Conservation (phyloP, 2,797 vertebrate species). For the Mormyrops attenuatus region DNA sequence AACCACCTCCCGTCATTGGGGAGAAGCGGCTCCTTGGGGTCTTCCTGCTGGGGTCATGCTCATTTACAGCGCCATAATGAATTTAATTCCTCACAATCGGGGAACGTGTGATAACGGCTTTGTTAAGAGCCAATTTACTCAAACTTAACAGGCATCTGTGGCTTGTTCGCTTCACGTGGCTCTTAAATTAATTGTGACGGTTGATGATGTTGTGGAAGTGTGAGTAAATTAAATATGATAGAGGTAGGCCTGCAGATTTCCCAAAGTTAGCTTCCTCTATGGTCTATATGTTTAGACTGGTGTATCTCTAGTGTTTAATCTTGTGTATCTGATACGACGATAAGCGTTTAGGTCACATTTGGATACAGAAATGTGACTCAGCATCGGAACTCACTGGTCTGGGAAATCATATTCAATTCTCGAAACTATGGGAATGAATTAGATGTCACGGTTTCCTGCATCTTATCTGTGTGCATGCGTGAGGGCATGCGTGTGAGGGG, state of each 20-base stretch:
- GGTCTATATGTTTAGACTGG: neutral
- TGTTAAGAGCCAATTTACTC: conserved; percentile 34
- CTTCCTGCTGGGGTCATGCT: conserved; percentile 24
- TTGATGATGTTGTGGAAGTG: conserved; percentile 19
- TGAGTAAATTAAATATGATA: neutral
- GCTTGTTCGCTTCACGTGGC: conserved; percentile 17
- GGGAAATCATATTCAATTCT: conserved; percentile 51
- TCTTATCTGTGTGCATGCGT: conserved; percentile 40
- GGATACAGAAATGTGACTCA: conserved; percentile 38
- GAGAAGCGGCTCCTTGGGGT: conserved; percentile 8
- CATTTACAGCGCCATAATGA: conserved; percentile 28
- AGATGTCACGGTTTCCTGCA: conserved; percentile 46
- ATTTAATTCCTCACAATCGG: conserved; percentile 28
- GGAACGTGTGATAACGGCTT: conserved; percentile 30
- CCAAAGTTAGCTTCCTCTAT: neutral
- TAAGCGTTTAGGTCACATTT: conserved; percentile 35
- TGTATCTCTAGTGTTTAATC: neutral
- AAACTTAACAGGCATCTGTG: conserved; percentile 23
- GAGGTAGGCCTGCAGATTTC: neutral
- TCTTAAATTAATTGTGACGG: conserved; percentile 26
- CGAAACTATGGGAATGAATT: conserved; percentile 58
- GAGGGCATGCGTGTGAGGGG: conserved; percentile 14
- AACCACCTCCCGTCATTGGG: neutral
- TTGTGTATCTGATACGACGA: neutral
- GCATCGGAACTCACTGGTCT: conserved; percentile 48